phyloP scores from a whole-genome alignment of 2,888 invertebrate genomes.

The Acronicta alni region DNA sequence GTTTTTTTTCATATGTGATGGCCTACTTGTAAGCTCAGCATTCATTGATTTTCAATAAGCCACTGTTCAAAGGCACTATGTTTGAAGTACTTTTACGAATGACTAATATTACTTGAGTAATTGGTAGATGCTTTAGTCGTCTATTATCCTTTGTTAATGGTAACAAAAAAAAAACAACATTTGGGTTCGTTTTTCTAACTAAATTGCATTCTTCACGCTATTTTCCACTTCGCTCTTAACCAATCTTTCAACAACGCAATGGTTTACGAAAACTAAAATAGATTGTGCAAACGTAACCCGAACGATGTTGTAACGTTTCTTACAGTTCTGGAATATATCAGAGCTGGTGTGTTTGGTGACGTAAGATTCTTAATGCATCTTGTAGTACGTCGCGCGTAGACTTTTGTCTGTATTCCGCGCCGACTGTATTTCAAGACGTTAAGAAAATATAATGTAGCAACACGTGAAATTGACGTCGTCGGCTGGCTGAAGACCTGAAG shows the following conservation, averaged over 20 bases:
- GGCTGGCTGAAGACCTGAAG: conserved; percentile 26
- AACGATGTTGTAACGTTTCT: conserved; percentile 40
- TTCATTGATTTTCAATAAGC: conserved; percentile 45
- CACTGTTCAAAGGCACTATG: conserved; percentile 4
- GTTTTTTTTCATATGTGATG: conserved; percentile 29
- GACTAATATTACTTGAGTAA: neutral
- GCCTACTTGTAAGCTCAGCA: conserved; percentile 25
- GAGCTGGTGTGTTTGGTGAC: conserved; percentile 50
- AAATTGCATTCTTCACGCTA: conserved; percentile 1
- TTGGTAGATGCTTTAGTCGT: too few relatives aligned
- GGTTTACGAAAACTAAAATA: conserved; percentile 37
- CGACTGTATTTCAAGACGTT: conserved; percentile 66
- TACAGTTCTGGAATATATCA: conserved; percentile 46
- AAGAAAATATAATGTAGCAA: conserved; percentile 63
- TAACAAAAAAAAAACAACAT: conserved; percentile 11
- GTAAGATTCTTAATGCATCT: conserved; percentile 84
- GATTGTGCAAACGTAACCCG: conserved; percentile 27
- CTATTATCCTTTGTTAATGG: neutral
- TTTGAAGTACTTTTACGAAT: conserved; percentile 24
- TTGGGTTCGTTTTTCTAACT: conserved; percentile 12
- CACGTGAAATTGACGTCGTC: conserved; percentile 12
- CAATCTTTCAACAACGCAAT: conserved; percentile 7
- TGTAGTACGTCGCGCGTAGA: conserved; percentile 72
- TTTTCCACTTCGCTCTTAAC: conserved; percentile 4
- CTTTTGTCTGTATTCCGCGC: conserved; percentile 42